Percentiles rank a stretch among this genome's conserved stretches.
These are phyloP conservation scores for Cylas formicarius DNA, from an alignment of 1,140 invertebrate species.

Conservation along the genomic window DNA sequence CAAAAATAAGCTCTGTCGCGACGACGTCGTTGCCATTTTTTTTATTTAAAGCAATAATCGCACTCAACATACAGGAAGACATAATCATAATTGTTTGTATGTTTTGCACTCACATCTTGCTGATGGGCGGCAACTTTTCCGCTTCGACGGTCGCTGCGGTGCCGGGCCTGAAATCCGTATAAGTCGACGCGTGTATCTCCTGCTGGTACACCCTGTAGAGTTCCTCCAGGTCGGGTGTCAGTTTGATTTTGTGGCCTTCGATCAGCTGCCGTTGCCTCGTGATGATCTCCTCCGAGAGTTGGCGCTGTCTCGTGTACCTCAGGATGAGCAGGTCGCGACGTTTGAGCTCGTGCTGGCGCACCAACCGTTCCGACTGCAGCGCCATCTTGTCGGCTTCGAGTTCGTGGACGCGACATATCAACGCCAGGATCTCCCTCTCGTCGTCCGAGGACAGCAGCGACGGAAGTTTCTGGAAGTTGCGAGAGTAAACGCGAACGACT, in stretches of 20 bases:
- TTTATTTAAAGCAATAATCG: no score
- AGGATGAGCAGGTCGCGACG: constrained; percentile 75
- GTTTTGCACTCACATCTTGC: constrained; percentile 40
- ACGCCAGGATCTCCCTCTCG: constrained; percentile 73
- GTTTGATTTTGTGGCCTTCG: constrained; percentile 63
- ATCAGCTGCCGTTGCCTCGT: constrained; percentile 78
- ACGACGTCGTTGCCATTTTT: no score
- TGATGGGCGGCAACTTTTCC: constrained; percentile 45
- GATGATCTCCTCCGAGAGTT: constrained; percentile 87
- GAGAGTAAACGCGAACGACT: neutral
- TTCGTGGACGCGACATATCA: constrained; percentile 83
- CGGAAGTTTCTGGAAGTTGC: constrained; percentile 62
- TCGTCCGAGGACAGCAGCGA: constrained; percentile 75
- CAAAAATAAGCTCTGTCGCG: no score
- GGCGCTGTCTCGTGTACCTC: constrained; percentile 74
- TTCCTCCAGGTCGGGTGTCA: constrained; percentile 74
- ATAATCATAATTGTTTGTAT: no score
- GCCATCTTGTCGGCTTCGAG: constrained; percentile 88
- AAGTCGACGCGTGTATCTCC: constrained; percentile 70
- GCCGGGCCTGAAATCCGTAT: constrained; percentile 51
- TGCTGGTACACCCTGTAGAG: constrained; percentile 81
- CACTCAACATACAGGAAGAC: no score
- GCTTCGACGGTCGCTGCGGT: constrained; percentile 32
- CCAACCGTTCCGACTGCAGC: constrained; percentile 75
- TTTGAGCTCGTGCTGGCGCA: constrained; percentile 77